Evolutionary conservation across 2,797 vertebrate species (phyloP).

Genomic region (Clarias platycephalus): DNA sequence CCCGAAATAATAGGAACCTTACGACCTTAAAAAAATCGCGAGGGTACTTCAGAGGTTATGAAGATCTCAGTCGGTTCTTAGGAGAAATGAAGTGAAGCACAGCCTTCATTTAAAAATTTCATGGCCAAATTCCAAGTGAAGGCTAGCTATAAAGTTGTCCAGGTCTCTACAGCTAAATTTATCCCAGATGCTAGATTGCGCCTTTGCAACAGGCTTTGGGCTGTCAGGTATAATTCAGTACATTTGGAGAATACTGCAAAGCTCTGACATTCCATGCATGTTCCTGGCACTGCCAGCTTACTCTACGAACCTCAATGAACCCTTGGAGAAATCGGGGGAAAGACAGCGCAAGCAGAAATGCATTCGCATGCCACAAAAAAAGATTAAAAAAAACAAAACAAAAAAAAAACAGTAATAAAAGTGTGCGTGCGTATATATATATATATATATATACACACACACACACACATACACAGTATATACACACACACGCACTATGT

Average conservation of each 20-base stretch:
- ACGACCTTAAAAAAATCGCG: slow-evolving; percentile 1
- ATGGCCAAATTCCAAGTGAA: slow-evolving; percentile 52
- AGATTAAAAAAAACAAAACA: no score
- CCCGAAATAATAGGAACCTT: neutral
- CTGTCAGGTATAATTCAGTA: slow-evolving; percentile 75
- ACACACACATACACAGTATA: no score
- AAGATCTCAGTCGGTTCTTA: neutral
- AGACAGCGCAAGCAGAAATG: slow-evolving; percentile 16
- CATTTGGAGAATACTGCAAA: slow-evolving; percentile 70
- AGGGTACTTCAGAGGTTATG: neutral
- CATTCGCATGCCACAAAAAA: neutral
- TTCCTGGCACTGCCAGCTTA: slow-evolving; percentile 69
- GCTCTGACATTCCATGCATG: slow-evolving; percentile 68
- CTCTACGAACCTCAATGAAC: slow-evolving; percentile 42
- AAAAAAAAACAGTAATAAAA: no score
- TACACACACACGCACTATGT: no score
- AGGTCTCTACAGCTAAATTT: slow-evolving; percentile 67
- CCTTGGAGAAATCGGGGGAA: slow-evolving; percentile 19
- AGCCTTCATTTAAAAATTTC: slow-evolving; percentile 50
- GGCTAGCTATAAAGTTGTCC: slow-evolving; percentile 56
- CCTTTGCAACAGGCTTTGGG: slow-evolving; percentile 67
- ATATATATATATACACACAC: no score
- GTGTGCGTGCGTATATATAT: neutral
- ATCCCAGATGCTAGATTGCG: slow-evolving; percentile 67
- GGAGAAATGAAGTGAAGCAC: slow-evolving; percentile 18